Base-by-base conservation (phyloP, 2,113 vertebrate species). In the Seriola dumerili region DNA sequence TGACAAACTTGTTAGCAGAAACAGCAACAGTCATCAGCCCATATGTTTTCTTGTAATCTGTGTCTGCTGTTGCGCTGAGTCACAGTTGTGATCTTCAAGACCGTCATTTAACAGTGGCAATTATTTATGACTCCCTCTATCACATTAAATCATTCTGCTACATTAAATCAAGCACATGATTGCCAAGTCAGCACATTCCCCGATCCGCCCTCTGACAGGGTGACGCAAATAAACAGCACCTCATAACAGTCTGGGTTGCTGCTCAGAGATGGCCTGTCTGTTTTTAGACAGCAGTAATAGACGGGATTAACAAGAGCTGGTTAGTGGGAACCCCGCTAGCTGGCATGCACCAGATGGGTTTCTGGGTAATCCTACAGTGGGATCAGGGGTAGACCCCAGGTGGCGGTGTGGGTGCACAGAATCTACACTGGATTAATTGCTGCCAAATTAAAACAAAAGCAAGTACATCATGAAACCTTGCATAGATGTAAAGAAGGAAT, bases 361-460 rank as follows among this genome's bases (percentile, higher is more conserved):
- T 91, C 72, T 89, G 90, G 86, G 81, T 94, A 93, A 94, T 95
- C 89, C 94, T 64, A 8, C 57, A 61, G 76, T 61, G 71, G 81
- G 88, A 90, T 92, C 81, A 88, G 66, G 69, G 67, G 80, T 50
- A 72, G 74, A 77, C 71, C 62, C 29, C 3, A 13, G 64, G 55
- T 38, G 88, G 32, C 23, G 5, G 44, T 61, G 83, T 36, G 29
- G 76, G 78, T 59, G 58, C 16, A 44, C 13, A 13, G n/a, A 83
- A 61, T 34, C 48, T 1, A 55, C 32, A 17, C 9, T n/a, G 82
- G 83, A 86, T 88, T 85, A 81, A 70, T 57, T 63, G 8, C 21
- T 46, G 69, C 38, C 74, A 64, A 71, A 63, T 50, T 23, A 58
- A 61, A 67, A 79, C 76, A 59, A 65, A 63, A 57, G 11, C 73